A percentile compares a stretch with the other conserved stretches of the same genome.
These are phyloP conservation scores for Chloromyia formosa DNA, from an alignment of 2,888 invertebrate genomes.

Conservation along the genomic window DNA sequence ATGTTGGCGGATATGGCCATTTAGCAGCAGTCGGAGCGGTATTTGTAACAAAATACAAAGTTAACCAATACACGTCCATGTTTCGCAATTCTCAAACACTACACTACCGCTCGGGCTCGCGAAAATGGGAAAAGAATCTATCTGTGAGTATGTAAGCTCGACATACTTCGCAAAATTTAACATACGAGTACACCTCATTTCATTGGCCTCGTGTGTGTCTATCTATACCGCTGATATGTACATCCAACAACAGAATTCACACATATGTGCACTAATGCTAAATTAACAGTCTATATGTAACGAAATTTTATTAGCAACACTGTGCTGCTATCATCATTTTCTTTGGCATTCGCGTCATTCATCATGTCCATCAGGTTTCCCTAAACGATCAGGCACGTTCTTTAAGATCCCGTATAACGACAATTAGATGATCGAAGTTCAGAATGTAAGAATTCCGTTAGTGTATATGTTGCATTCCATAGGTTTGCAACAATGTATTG, in stretches of 20 bases:
- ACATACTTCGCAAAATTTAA: slow-evolving; percentile 27
- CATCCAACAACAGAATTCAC: no score
- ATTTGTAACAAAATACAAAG: slow-evolving; percentile 25
- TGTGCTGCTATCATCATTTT: slow-evolving; percentile 8
- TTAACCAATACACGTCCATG: slow-evolving; percentile 3
- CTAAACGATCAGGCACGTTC: slow-evolving; percentile 2
- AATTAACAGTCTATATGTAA: not conserved
- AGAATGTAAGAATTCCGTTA: no score
- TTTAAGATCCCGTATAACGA: not conserved
- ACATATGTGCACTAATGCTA: slow-evolving; percentile 1
- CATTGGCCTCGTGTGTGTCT: not conserved
- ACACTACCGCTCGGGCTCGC: not conserved
- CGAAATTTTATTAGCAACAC: slow-evolving; percentile 19
- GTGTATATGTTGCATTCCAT: no score
- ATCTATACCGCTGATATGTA: no score
- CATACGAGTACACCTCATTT: slow-evolving; percentile 10
- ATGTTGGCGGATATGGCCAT: slow-evolving; percentile 40
- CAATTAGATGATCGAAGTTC: no score
- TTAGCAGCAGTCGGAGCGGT: slow-evolving; percentile 24
- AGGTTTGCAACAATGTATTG: no score
- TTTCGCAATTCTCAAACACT: no score
- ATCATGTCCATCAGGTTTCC: not conserved
- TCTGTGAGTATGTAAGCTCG: slow-evolving; percentile 1
- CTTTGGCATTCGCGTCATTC: not conserved
- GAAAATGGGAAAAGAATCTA: slow-evolving; percentile 23